Base-by-base conservation (phyloP, 2,113 vertebrate genomes). In the Perca schrenkii region DNA sequence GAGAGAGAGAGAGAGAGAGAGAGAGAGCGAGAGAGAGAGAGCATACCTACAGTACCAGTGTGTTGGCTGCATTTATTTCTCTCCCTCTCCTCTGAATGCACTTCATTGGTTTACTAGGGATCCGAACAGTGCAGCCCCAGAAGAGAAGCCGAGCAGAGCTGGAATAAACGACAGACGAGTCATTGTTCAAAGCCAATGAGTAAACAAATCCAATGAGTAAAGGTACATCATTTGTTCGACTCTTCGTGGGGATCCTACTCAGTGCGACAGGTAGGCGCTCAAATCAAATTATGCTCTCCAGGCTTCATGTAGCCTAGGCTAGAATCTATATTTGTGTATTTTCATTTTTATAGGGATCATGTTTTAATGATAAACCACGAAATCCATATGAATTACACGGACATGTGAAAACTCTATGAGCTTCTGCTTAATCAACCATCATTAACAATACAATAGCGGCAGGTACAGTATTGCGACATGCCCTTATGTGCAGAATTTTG, bases 221-320 rank as follows among this genome's bases (percentile, higher is more conserved):
- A 15, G 75, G 60, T 10, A 40, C 10, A 12, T 58, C 77, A n/a
- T 82, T 88, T 79, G 10, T 83, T 74, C 67, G 34, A 52, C 82
- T 94, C 65, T 71, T 93, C 50, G 25, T 89, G 69, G 87, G 88
- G 57, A 53, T 94, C 40, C 13, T 91, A 64, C 85, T 93, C 82
- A 54, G 46, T 70, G 64, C 19, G 79, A 70, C 89, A 93, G 94
- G 94, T 94, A 88, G 13, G 83, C 6, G 8, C 25, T 36, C 11
- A 36, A 2, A 16, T 74, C 5, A 28, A 47, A 52, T 73, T 0
- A 31, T 63, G 0, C 0, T 47, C 17, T 61, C 4, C 1, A 3
- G 15, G 25, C 0, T 52, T 57, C 22, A 4, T 58, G 13, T 53
- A 25, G 2, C 8, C 3, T 11, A 22, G 2, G 40, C 40, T 43